Base-by-base conservation (phyloP, 2,797 vertebrate species). In the Halcyon chelicuti region DNA sequence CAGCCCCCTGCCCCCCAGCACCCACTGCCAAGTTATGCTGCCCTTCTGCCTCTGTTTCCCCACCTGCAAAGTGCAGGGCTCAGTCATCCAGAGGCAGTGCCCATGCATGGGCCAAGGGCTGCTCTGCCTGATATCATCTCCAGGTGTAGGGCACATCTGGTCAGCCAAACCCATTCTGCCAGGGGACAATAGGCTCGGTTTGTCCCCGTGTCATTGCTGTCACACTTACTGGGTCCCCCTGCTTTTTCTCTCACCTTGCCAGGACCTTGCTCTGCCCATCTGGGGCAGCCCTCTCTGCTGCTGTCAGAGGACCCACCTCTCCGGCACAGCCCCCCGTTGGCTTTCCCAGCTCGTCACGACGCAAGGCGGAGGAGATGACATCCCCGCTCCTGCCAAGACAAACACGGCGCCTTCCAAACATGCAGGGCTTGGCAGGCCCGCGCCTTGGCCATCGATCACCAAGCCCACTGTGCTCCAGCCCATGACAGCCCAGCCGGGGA, bases 391-490 rank as follows among this genome's bases (percentile, higher is more conserved):
- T 88, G 95, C 96, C 96, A 97, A 97, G 93, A 94, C 87, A 97
- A 96, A 96, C 95, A 96, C 66, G n/a, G 67, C 5, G 82, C 85
- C 73, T 72, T 94, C 95, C 94, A 96, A 97, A 94, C 94, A 90
- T 7, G 70, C 89, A 65, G 90, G 82, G 71, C 89, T 96, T 96
- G 96, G 95, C 96, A 96, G 93, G 93, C 73, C 82, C 3, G 4
- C 2, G 35, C 60, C 70, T 88, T 23, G 29, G 85, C 93, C 95
- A 96, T 97, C 91, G 68, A 96, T 96, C 95, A 94, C 89, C 1
- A 3, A 82, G 52, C 55, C 42, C 3, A 65, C 74, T 0, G 5
- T 0, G 18, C 62, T 81, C 47, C 89, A 66, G 84, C 71, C 84
- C 78, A n/a, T n/a, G 1, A 52, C 80, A 89, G 54, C 86, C 86